Conservation (phyloP, 2,113 vertebrate genomes). For the Loxodonta africana region DNA sequence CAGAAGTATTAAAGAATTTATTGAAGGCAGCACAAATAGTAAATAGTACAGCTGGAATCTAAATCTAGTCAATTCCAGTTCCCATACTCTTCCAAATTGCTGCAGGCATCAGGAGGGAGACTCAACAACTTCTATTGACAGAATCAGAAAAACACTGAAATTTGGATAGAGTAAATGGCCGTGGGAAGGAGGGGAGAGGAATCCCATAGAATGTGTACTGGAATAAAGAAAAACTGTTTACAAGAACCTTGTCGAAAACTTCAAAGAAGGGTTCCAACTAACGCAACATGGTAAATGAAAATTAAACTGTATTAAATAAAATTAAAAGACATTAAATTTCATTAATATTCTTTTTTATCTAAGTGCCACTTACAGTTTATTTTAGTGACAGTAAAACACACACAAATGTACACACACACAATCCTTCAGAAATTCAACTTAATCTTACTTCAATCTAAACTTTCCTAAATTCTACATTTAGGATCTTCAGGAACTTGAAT, state of each 20-base stretch:
- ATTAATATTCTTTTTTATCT: background rate
- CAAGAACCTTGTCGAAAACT: constrained; percentile 15
- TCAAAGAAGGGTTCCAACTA: constrained; percentile 18
- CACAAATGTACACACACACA: background rate
- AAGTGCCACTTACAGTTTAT: background rate
- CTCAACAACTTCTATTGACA: background rate
- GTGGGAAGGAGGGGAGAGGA: background rate
- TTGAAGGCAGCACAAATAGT: background rate
- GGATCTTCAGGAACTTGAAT: constrained; percentile 28
- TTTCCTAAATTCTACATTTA: background rate
- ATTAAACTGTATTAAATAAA: constrained; percentile 10
- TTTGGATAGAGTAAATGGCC: background rate
- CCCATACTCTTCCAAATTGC: background rate
- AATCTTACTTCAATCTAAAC: background rate
- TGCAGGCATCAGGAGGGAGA: background rate
- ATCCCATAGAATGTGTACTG: background rate
- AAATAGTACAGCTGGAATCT: background rate
- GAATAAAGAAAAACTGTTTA: background rate
- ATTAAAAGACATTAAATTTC: background rate
- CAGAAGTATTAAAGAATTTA: background rate
- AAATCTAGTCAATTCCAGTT: constrained; percentile 1
- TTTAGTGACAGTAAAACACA: constrained; percentile 46
- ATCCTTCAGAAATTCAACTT: background rate
- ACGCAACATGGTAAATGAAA: constrained; percentile 3
- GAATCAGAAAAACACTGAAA: constrained; percentile 9